Evolutionary conservation across 2,113 vertebrate genomes (phyloP), one percentile per base, ranked within the genome.

Genomic region (Eonycteris spelaea): DNA sequence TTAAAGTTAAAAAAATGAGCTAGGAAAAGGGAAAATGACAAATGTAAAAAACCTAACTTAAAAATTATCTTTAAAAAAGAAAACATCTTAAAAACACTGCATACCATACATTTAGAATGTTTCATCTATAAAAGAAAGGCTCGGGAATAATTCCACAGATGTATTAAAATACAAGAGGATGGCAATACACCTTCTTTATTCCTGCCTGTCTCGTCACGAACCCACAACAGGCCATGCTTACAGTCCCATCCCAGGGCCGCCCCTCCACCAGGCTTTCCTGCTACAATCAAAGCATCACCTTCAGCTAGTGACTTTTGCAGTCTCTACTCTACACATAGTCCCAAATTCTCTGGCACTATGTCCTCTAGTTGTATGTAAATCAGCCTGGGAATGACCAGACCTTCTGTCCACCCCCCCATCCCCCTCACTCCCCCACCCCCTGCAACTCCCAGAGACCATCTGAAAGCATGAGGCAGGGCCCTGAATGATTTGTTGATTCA

Each of bases 401-500:
- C 57, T 59, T 15, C 40, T 26, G 57, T 59, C 26, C 35, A 12
- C n/a, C 16, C 15, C 21, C n/a, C n/a, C n/a, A 15, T 7, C 4
- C 35, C 19, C 33, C 16, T n/a, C n/a, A n/a, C n/a, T n/a, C 35
- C n/a, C 22, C 53, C n/a, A 15, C 38, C 4, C 19, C n/a, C n/a
- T n/a, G n/a, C n/a, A n/a, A n/a, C n/a, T n/a, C 33, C 16, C 40
- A 40, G 40, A 3, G 6, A 40, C 73, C 35, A 14, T 43, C 67
- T 55, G 35, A 43, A 24, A 80, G n/a, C 91, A 43, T 15, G 13
- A 88, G 84, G 38, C 18, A 24, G 30, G 53, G 73, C 59, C 94
- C 59, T 67, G 59, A 90, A 92, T 75, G 53, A 51, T 75, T 67
- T 87, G 70, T 75, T 67, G 92, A 95, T 91, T 71, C 90, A 85